phyloP scores from a whole-genome alignment of 1,140 invertebrate genomes.

The Acarapis woodi region DNA sequence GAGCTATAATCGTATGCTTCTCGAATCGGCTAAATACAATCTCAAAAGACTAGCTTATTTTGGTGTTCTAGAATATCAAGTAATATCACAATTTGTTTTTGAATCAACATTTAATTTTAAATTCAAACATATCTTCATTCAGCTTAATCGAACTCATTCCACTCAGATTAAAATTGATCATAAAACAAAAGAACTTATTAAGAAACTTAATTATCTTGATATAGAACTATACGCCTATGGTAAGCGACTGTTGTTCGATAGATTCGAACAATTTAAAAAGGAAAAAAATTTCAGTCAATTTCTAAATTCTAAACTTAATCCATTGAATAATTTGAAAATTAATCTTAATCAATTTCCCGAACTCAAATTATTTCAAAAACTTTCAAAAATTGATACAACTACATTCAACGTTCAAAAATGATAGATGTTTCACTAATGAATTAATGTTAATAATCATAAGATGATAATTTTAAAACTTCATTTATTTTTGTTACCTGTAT shows the following conservation, averaged over 20 bases:
- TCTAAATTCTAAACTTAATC: too few species aligned
- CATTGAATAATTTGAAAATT: too few species aligned
- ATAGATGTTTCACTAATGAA: too few species aligned
- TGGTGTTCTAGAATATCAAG: conserved; percentile 80
- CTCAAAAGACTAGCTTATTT: conserved; percentile 82
- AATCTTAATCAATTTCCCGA: too few species aligned
- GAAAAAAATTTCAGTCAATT: too few species aligned
- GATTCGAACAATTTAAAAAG: too few species aligned
- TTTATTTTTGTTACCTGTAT: too few species aligned
- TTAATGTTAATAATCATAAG: too few species aligned
- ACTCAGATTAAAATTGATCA: conserved; percentile 37
- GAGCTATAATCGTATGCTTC: conserved; percentile 70
- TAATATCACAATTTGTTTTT: conserved; percentile 79
- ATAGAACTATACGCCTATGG: conserved; percentile 79
- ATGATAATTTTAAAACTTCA: too few species aligned
- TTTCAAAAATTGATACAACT: too few species aligned
- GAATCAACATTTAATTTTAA: conserved; percentile 83
- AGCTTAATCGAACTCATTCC: conserved; percentile 60
- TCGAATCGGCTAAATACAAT: conserved; percentile 81
- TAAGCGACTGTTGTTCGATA: conserved; percentile 49
- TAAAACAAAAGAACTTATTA: conserved; percentile 39
- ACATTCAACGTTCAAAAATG: too few species aligned
- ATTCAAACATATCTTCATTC: conserved; percentile 57
- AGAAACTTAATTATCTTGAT: conserved; percentile 56
- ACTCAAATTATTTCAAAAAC: too few species aligned